Evolutionary conservation across 2,797 vertebrate species (phyloP).

Genomic region (Ctenopoma multispine): DNA sequence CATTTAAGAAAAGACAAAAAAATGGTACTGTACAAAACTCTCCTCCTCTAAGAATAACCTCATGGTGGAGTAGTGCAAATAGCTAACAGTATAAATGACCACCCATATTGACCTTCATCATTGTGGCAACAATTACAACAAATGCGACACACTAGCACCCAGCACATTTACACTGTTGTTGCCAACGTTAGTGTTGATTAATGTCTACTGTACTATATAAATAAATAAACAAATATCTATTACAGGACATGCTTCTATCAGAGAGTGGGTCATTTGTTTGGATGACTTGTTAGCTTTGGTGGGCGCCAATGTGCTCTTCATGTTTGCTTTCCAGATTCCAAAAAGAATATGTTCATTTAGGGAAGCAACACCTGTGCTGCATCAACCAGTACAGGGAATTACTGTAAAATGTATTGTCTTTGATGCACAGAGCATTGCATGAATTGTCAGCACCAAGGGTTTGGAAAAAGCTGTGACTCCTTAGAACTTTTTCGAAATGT

Average conservation of each 20-base stretch:
- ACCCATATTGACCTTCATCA: neutral
- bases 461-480: conserved; percentile 71
- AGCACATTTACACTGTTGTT: neutral
- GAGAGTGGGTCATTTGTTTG: neutral
- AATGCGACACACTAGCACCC: neutral
- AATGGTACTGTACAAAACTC: neutral
- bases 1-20: neutral
- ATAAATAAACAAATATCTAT: no score
- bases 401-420: conserved; percentile 56
- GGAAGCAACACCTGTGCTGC: conserved; percentile 33
- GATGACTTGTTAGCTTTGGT: neutral
- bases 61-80: neutral
- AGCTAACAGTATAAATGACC: no score
- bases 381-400: conserved; percentile 37
- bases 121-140: no score
- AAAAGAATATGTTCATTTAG: conserved; percentile 23
- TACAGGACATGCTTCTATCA: neutral
- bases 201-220: neutral
- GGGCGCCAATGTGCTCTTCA: neutral
- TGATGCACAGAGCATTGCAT: conserved; percentile 69
- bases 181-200: neutral
- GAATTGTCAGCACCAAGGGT: conserved; percentile 66
- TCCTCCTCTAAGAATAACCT: neutral
- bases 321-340: conserved; percentile 8
- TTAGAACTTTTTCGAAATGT: conserved; percentile 83